Evolutionary conservation across 2,888 invertebrate genomes (phyloP).

Genomic region (Diaperis boleti): DNA sequence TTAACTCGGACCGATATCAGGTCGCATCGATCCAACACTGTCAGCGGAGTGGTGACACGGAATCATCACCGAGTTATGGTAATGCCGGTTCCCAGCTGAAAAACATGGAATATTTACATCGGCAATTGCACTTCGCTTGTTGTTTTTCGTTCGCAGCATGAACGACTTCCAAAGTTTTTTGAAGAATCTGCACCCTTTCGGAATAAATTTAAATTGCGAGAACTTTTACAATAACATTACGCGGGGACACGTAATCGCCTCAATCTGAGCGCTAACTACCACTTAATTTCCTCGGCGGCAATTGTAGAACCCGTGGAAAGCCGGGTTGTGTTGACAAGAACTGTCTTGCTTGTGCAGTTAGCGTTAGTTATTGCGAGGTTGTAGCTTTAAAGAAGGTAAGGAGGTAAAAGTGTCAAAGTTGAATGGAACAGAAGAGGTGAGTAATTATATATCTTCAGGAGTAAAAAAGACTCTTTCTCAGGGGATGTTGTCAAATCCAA

Average conservation of each 20-base stretch:
- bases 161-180: not conserved
- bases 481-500: too few relatives aligned
- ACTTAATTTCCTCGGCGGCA: constrained; percentile 3
- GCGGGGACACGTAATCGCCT: not conserved
- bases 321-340: not conserved
- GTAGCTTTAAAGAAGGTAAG: too few relatives aligned
- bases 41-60: constrained; percentile 17
- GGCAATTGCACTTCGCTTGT: not conserved
- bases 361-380: not conserved
- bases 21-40: constrained; percentile 13
- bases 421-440: too few relatives aligned
- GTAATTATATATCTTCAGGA: too few relatives aligned
- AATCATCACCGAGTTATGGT: constrained; percentile 16
- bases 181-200: not conserved
- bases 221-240: constrained; percentile 12
- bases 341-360: not conserved
- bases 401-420: too few relatives aligned
- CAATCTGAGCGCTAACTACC: not conserved
- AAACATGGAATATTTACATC: constrained; percentile 1
- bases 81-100: not conserved
- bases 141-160: not conserved
- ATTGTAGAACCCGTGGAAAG: constrained; percentile 2
- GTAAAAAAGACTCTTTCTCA: too few relatives aligned
- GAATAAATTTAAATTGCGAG: not conserved
- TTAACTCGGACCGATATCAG: constrained; percentile 21